Base-by-base conservation (phyloP, 2,113 vertebrate species). In the Microcebus murinus region DNA sequence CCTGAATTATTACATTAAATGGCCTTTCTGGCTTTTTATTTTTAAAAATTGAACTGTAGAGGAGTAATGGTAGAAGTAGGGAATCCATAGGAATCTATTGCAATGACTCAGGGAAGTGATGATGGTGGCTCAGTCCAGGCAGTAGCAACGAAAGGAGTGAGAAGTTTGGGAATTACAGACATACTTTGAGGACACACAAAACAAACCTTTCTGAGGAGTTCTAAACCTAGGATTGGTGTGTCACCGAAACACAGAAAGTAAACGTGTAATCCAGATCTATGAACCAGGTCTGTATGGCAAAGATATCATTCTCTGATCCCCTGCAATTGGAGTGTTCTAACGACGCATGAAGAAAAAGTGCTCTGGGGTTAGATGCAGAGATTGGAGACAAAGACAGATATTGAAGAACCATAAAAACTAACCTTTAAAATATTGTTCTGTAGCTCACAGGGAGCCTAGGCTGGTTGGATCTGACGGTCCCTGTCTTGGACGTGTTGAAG, bases 401-500 rank as follows among this genome's bases (percentile, higher is more conserved):
- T 23, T 84, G 81, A 42, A 84, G 42, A 45, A 74, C 71, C 42
- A 42, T 4, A 48, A 74, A 29, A 74, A 74, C 71, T 74, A 74
- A 74, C 42, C 29, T 65, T 12, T 84, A 29, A 84, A 84, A 84
- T 48, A 48, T 23, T 31, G 21, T 29, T 65, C 45, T 84, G 18
- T 48, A 65, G 59, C 3, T 20, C 77, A 70, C 63, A 68, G 14
- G 42, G 42, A 90, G 63, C 29, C 76, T 55, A 94, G 31, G 8
- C 83, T 98, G 52, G 93, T 91, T 0, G 87, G 91, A 0, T 80
- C 86, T 0, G 79, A 57, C 0, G 0, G 21, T 0, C 23, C 21
- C 27, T 98, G 96, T 1, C 2, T 80, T 0, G 97, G 97, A 79
- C 42, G 3, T 18, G 48, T 98, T 95, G 94, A 98, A 82, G 87